Evolutionary conservation across 2,888 invertebrate species (phyloP), one percentile per base, ranked within the genome.

Genomic region (Mythimna lalbum): DNA sequence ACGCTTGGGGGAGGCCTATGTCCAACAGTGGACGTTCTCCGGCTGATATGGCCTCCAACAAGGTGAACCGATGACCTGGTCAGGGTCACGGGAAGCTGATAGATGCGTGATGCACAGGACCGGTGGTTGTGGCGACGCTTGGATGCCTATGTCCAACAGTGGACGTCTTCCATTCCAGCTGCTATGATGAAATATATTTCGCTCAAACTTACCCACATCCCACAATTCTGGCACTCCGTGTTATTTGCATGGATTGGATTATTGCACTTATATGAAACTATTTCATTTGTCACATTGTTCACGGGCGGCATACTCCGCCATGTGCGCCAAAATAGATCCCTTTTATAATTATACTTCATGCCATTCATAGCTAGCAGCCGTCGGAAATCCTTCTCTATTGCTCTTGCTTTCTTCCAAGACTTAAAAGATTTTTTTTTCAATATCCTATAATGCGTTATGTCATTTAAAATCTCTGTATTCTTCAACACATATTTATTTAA

Each of bases 281-380:
- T 72, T 12, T 80, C 84, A 14, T 80, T 72, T 2, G 69, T 81
- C 43, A 80, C 87, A 12, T 83, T 76, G 43, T 76, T 57, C 7
- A 49, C 19, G 0, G 82, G 67, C 0, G 84, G 66, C 1, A 93
- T 85, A 71, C 86, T 82, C 23, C 94, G 79, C 93, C 93, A 94
- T 0, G 94, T 94, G 3, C 94, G 78, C 94, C 94, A 94, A 69
- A 84, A 81, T 1, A 84, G 74, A 69, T 89, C 92, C 63, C 94
- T 89, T 83, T 91, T 93, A 55, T 87, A 94, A 17, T 84, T 83
- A 76, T 91, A 93, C 47, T 87, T 91, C 0, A 90, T 78, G 0
- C 90, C 92, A 1, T 86, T 78, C 92, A 93, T 93, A 0, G 83
- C 78, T 0, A 94, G 55, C 5, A 92, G 53, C 0, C 86, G 79